Percentiles rank a stretch among this genome's conserved stretches.
Conservation (phyloP, 2,113 vertebrate species). For the Mesoclemmys tuberculata region DNA sequence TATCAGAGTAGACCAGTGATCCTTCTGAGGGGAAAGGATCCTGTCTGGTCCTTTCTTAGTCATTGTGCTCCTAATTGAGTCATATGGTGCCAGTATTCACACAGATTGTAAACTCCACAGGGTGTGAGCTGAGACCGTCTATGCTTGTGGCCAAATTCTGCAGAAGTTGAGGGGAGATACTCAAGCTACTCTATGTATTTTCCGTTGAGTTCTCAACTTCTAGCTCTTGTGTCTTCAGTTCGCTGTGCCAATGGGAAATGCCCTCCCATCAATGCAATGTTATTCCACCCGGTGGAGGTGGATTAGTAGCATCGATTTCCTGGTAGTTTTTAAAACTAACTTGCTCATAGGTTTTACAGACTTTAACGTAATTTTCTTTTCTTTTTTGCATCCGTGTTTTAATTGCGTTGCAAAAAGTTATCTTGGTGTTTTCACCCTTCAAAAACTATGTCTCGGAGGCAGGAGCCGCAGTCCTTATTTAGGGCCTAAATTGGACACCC, state of each 20-base stretch:
- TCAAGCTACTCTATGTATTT: too few relatives aligned
- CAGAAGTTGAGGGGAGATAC: too few relatives aligned
- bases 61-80: background rate
- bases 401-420: too few relatives aligned
- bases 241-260: too few relatives aligned
- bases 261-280: too few relatives aligned
- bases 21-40: accelerated
- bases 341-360: accelerated
- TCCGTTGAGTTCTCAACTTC: too few relatives aligned
- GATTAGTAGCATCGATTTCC: too few relatives aligned
- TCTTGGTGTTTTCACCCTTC: accelerated
- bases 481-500: background rate
- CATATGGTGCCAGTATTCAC: accelerated
- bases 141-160: background rate
- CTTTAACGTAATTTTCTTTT: accelerated
- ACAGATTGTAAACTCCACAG: background rate
- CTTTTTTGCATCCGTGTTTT: background rate
- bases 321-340: background rate
- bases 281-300: too few relatives aligned
- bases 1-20: background rate
- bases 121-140: too few relatives aligned
- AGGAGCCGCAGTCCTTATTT: background rate
- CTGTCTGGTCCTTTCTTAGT: background rate
- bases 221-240: too few relatives aligned
- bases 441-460: background rate